These are phyloP conservation scores for Dolichotis patagonum DNA, from an alignment of 2,113 vertebrate species.

Conservation along the genomic window DNA sequence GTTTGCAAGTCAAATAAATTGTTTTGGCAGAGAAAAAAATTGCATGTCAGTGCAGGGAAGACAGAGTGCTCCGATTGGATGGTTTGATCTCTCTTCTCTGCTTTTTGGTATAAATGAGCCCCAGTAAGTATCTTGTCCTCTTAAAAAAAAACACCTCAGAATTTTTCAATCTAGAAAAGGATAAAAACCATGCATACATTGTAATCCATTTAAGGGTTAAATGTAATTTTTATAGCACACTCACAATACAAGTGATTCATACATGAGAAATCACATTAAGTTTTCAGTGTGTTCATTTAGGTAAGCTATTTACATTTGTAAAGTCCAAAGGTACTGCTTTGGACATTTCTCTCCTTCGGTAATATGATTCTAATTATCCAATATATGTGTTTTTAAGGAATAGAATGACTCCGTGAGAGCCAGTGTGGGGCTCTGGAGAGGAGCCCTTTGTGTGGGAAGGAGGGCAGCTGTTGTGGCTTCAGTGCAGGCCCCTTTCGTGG, in stretches of 20 bases:
- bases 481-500: background rate
- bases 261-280: background rate
- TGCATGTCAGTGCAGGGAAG: background rate
- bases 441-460: background rate
- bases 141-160: background rate
- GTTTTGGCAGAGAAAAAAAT: background rate
- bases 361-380: background rate
- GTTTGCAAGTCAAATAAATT: background rate
- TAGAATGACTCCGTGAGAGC: background rate
- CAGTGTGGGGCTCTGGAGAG: background rate
- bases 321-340: background rate
- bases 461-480: background rate
- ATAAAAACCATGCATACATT: background rate
- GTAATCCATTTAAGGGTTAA: background rate
- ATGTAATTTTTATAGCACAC: background rate
- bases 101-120: background rate
- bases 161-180: background rate
- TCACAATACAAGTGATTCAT: background rate
- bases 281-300: background rate
- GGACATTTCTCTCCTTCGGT: background rate
- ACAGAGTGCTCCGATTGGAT: background rate
- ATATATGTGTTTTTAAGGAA: background rate
- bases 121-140: background rate
- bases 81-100: background rate
- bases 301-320: background rate